Evolutionary conservation across 1,140 invertebrate genomes (phyloP).

Genomic region (Drosophila erecta): DNA sequence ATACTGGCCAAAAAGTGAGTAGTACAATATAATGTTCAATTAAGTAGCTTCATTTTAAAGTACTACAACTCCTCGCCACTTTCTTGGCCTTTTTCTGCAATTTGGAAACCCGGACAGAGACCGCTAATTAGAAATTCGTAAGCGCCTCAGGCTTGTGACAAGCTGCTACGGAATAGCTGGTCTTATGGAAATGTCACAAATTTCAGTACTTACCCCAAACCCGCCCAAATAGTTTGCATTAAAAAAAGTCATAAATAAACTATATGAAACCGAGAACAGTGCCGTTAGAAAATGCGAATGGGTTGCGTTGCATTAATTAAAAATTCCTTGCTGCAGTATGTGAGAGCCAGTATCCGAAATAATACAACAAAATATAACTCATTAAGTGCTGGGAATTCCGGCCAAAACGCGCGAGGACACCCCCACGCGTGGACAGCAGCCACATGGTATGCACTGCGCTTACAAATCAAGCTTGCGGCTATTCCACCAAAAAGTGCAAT

Average conservation of each 20-base stretch:
- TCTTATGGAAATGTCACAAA: constrained; percentile 62
- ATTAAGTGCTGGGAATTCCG: constrained; percentile 74
- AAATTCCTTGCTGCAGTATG: constrained; percentile 68
- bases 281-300: constrained; percentile 50
- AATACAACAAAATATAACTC: constrained; percentile 67
- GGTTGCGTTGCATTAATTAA: constrained; percentile 74
- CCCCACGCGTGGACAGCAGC: constrained; percentile 44
- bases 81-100: not conserved
- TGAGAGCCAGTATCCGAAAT: constrained; percentile 27
- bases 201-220: constrained; percentile 37
- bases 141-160: constrained; percentile 26
- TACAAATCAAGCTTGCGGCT: constrained; percentile 78
- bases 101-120: constrained; percentile 10
- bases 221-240: constrained; percentile 38
- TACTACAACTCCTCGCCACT: not conserved
- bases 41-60: not conserved
- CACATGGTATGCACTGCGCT: constrained; percentile 82
- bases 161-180: not conserved
- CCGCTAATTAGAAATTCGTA: constrained; percentile 47
- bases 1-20: constrained; percentile 88
- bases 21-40: not conserved
- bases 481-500: constrained; percentile 68
- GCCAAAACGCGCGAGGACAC: constrained; percentile 42
- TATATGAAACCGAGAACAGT: constrained; percentile 34
- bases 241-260: constrained; percentile 28